A percentile compares a stretch with the other conserved stretches of the same genome.
phyloP scores from a whole-genome alignment of 1,140 invertebrate genomes.

The Pseudachorutes palmiensis region DNA sequence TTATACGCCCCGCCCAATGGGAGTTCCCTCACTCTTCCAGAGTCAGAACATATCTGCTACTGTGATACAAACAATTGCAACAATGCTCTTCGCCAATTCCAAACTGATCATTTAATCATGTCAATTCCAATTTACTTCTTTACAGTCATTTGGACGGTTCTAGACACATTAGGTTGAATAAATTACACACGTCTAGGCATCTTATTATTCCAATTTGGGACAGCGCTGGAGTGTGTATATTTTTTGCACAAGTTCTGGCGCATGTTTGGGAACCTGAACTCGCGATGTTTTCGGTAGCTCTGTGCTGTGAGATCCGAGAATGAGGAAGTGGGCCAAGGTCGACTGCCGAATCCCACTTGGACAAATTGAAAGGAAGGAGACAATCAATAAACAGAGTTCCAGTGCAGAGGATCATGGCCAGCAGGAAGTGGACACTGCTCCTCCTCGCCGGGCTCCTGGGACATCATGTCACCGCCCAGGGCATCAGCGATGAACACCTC shows the following conservation, averaged over 20 bases:
- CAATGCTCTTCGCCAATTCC: no score
- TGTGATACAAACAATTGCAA: background rate
- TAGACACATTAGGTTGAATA: no score
- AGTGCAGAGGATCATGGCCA: background rate
- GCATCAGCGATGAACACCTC: no score
- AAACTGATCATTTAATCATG: no score
- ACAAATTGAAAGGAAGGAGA: conserved; percentile 8
- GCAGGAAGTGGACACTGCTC: no score
- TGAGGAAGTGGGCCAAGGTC: conserved; percentile 7
- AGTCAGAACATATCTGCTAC: background rate
- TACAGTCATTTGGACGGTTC: no score
- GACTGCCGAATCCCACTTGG: background rate
- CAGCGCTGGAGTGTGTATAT: no score
- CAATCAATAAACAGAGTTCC: background rate
- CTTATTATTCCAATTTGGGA: no score
- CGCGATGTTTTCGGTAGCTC: background rate
- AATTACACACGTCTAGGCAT: no score
- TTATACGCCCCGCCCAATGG: background rate
- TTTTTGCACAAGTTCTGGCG: background rate
- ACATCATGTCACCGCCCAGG: background rate
- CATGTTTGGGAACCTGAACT: no score
- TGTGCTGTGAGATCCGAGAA: background rate
- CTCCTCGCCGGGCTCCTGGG: no score
- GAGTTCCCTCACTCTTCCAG: background rate
- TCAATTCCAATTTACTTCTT: no score